Evolutionary conservation across 1,140 invertebrate genomes (phyloP).

Genomic region (Schlechtendalia chinensis): DNA sequence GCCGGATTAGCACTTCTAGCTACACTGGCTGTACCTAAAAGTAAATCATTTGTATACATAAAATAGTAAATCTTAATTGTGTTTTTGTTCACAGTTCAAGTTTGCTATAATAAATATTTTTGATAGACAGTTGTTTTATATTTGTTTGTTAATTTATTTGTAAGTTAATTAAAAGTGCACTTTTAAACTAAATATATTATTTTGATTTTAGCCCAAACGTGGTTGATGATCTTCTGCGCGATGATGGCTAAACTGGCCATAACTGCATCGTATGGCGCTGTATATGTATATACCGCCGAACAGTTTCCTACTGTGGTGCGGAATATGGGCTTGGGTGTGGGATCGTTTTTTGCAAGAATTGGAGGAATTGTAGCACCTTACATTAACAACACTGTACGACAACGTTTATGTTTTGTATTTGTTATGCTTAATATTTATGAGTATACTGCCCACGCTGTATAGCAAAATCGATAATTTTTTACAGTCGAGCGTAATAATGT

Average conservation of each 20-base stretch:
- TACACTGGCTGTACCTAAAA: constrained; percentile 55
- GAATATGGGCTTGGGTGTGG: constrained; percentile 73
- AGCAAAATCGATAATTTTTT: too few species aligned
- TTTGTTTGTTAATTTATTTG: too few species aligned
- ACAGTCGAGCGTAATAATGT: too few species aligned
- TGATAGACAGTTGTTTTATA: too few species aligned
- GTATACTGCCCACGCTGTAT: too few species aligned
- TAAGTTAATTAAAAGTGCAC: too few species aligned
- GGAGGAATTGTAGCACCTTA: constrained; percentile 76
- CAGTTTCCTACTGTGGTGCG: constrained; percentile 81
- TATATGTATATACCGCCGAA: constrained; percentile 79
- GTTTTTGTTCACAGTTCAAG: too few species aligned
- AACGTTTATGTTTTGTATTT: background rate
- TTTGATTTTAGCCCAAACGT: constrained; percentile 54
- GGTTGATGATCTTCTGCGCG: constrained; percentile 58
- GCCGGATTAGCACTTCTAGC: constrained; percentile 65
- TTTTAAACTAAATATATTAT: background rate
- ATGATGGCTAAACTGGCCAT: constrained; percentile 82
- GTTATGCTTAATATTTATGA: too few species aligned
- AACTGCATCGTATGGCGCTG: constrained; percentile 74
- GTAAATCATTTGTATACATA: constrained; percentile 39
- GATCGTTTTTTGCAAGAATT: constrained; percentile 73
- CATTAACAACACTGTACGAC: constrained; percentile 64
- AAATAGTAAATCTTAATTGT: too few species aligned
- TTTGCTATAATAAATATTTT: too few species aligned